A percentile compares a stretch with the other conserved stretches of the same genome.
Conservation (phyloP, 2,113 vertebrate genomes). For the Datnioides undecimradiatus region DNA sequence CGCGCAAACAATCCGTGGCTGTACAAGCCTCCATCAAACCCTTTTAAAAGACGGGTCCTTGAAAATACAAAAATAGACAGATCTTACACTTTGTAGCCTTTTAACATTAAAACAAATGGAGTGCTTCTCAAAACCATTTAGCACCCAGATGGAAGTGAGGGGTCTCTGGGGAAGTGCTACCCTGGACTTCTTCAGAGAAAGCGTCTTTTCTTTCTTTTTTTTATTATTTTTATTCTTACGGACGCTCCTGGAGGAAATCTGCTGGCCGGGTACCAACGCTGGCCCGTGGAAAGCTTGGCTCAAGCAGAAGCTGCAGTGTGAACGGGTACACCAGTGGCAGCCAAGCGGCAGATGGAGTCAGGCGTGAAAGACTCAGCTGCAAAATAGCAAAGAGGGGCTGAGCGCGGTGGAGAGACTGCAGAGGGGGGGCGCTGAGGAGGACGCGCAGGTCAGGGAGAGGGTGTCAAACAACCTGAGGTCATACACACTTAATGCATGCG, state of each 20-base stretch:
- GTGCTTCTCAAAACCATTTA: conserved; percentile 58
- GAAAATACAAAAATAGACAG: conserved; percentile 29
- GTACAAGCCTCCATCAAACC: conserved; percentile 11
- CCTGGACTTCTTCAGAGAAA: conserved; percentile 20
- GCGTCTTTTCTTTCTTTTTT: conserved; percentile 15
- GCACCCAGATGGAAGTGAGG: conserved; percentile 19
- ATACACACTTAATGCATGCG: not conserved
- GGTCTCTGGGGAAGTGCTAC: conserved; percentile 20
- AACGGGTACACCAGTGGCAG: conserved; percentile 14
- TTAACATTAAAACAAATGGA: conserved; percentile 7
- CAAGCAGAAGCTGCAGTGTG: conserved; percentile 22
- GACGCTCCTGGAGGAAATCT: conserved; percentile 16
- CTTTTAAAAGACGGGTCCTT: conserved; percentile 41
- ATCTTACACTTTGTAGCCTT: conserved; percentile 26
- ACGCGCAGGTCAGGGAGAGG: conserved; percentile 21
- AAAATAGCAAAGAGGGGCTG: conserved; percentile 38
- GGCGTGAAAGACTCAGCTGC: conserved; percentile 50
- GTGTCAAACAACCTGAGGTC: conserved; percentile 5
- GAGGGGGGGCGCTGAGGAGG: not conserved
- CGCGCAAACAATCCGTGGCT: conserved; percentile 24
- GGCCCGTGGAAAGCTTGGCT: conserved; percentile 24
- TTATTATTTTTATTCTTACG: not conserved
- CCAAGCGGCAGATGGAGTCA: conserved; percentile 63
- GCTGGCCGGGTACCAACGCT: conserved; percentile 26
- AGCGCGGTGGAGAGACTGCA: not conserved